Evolutionary conservation across 2,888 invertebrate species (phyloP).

Genomic region (Trichogramma dendrolimi): DNA sequence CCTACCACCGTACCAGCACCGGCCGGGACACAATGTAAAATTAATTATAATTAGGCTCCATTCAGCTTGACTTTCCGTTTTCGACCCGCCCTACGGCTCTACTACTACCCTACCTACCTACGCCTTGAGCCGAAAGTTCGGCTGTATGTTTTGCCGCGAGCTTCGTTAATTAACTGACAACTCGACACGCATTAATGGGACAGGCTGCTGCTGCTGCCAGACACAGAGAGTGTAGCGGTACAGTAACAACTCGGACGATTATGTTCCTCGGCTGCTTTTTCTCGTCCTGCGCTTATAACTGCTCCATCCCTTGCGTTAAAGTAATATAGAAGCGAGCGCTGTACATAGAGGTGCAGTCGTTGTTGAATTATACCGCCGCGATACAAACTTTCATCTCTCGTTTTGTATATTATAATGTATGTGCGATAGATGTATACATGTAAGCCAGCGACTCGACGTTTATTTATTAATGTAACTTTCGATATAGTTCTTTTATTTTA

Average conservation of each 20-base stretch:
- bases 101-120: constrained; percentile 33
- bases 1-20: constrained; percentile 40
- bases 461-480: no score
- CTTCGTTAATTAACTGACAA: constrained; percentile 28
- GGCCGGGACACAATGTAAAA: constrained; percentile 42
- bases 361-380: background rate
- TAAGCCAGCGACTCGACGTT: no score
- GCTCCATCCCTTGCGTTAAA: no score
- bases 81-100: constrained; percentile 27
- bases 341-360: background rate
- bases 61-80: constrained; percentile 40
- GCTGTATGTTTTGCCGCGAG: background rate
- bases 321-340: no score
- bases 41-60: constrained; percentile 48
- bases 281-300: no score
- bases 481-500: no score
- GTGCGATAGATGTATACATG: no score
- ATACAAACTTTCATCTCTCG: background rate
- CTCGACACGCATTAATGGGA: background rate
- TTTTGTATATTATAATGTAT: no score
- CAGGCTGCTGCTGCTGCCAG: no score
- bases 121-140: background rate
- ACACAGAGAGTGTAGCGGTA: no score
- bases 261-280: no score
- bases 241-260: no score